A percentile compares a stretch with the other conserved stretches of the same genome.
Evolutionary conservation across 1,140 invertebrate species (phyloP).

Genomic region (Aricia agestis): DNA sequence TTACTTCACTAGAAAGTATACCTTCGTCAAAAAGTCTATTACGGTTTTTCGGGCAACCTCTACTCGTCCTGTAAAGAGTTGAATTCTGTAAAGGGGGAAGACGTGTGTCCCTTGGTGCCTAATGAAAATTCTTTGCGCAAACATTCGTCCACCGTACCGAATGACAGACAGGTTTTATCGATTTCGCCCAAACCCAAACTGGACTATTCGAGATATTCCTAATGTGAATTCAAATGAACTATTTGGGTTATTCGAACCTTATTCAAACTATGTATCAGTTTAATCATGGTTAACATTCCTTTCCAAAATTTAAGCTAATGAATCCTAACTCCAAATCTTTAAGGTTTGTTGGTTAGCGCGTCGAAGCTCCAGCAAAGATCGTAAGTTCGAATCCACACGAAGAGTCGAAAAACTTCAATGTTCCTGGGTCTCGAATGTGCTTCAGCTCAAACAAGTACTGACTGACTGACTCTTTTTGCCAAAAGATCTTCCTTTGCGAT

Average conservation of each 20-base stretch:
- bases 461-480: no score
- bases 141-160: constrained; percentile 35
- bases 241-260: not conserved
- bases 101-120: constrained; percentile 36
- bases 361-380: no score
- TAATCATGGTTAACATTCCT: not conserved
- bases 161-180: constrained; percentile 28
- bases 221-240: constrained; percentile 2
- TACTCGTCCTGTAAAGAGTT: not conserved
- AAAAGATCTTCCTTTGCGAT: no score
- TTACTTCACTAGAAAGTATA: no score
- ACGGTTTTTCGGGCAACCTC: not conserved
- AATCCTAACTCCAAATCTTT: no score
- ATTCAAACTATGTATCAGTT: not conserved
- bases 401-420: no score
- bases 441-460: no score
- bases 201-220: constrained; percentile 1
- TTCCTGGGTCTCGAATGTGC: no score
- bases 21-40: constrained; percentile 7
- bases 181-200: constrained; percentile 15
- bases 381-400: no score
- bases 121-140: constrained; percentile 52
- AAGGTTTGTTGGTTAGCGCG: no score
- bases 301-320: not conserved
- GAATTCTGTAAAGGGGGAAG: constrained; percentile 14